Evolutionary conservation across 1,140 invertebrate genomes (phyloP).

Genomic region (Neotoxoptera formosana): DNA sequence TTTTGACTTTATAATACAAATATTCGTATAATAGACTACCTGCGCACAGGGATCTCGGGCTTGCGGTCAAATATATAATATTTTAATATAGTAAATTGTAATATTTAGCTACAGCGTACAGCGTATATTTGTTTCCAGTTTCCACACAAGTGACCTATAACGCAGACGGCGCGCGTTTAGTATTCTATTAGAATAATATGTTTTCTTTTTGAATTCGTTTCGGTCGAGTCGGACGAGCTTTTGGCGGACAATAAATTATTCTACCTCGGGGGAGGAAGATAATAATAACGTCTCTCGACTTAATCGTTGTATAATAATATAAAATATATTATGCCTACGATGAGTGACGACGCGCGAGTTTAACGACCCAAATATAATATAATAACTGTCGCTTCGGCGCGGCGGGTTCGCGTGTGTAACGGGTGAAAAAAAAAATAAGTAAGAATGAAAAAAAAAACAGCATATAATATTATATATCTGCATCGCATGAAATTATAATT

Average conservation of each 20-base stretch:
- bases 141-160: not conserved
- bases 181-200: not conserved
- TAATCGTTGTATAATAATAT: not conserved
- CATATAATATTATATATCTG: not conserved
- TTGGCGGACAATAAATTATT: not conserved
- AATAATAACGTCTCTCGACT: not conserved
- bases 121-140: not conserved
- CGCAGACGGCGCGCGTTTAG: not conserved
- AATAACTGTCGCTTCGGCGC: constrained; percentile 9
- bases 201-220: not conserved
- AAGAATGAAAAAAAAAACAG: not conserved
- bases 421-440: not conserved
- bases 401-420: not conserved
- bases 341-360: not conserved
- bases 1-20: not conserved
- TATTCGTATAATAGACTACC: not conserved
- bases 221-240: not conserved
- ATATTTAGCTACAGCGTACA: too few species aligned
- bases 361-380: not conserved
- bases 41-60: not conserved
- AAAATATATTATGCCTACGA: not conserved
- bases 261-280: not conserved
- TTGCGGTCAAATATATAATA: not conserved
- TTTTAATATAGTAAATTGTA: not conserved
- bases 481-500: not conserved